These are phyloP conservation scores for Hystrix brachyura DNA, from an alignment of 2,113 vertebrate species.

Conservation along the genomic window DNA sequence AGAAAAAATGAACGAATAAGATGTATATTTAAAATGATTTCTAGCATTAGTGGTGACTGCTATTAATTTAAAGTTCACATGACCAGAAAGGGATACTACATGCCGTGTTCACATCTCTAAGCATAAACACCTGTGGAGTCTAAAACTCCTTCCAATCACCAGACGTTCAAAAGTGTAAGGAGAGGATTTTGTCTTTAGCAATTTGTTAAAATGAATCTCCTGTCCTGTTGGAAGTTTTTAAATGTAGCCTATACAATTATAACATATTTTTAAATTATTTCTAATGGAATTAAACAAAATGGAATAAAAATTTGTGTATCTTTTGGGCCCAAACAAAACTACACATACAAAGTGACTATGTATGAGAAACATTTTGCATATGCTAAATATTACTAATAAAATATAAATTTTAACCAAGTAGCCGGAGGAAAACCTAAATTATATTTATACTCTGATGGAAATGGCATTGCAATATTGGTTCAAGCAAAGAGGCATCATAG, in stretches of 20 bases:
- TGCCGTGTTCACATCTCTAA: background rate
- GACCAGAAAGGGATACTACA: background rate
- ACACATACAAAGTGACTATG: background rate
- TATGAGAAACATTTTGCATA: background rate
- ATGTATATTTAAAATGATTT: conserved; percentile 6
- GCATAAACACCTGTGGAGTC: background rate
- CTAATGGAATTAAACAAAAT: background rate
- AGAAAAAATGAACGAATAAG: background rate
- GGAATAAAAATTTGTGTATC: background rate
- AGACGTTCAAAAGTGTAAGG: background rate
- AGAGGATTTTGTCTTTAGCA: conserved; percentile 3
- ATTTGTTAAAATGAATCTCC: background rate
- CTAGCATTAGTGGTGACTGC: background rate
- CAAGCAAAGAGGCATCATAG: background rate
- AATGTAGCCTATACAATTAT: background rate
- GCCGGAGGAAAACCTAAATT: background rate
- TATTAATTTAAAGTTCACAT: background rate
- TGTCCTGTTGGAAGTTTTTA: background rate
- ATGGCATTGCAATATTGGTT: background rate
- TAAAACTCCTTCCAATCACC: background rate
- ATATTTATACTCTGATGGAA: background rate
- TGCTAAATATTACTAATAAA: conserved; percentile 1
- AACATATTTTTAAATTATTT: background rate
- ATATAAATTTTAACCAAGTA: background rate
- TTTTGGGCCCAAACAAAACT: background rate